phyloP scores from a whole-genome alignment of 2,888 invertebrate genomes.

The Philopedon plagiatum region DNA sequence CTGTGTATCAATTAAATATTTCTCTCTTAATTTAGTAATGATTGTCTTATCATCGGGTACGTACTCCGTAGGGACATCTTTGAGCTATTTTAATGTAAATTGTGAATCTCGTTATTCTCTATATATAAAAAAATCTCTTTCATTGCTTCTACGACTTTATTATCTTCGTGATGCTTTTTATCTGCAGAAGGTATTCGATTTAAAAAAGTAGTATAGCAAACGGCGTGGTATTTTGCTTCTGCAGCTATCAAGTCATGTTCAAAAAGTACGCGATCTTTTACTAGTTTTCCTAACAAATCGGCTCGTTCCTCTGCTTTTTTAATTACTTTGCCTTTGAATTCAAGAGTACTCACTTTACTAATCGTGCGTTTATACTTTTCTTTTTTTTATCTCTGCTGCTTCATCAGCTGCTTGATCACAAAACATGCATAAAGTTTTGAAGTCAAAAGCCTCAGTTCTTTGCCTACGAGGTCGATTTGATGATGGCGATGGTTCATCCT shows the following conservation, averaged over 20 bases:
- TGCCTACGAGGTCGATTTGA: slow-evolving; percentile 44
- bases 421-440: slow-evolving; percentile 48
- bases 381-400: slow-evolving; percentile 30
- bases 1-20: slow-evolving; percentile 56
- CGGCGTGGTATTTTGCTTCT: slow-evolving; percentile 62
- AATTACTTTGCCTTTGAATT: slow-evolving; percentile 62
- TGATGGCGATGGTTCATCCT: slow-evolving; percentile 42
- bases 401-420: no score
- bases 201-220: slow-evolving; percentile 63
- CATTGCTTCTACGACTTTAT: slow-evolving; percentile 62
- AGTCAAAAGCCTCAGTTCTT: slow-evolving; percentile 52
- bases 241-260: slow-evolving; percentile 54
- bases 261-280: slow-evolving; percentile 53
- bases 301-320: slow-evolving; percentile 63
- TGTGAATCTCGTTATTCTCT: slow-evolving; percentile 58
- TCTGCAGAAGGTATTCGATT: slow-evolving; percentile 57
- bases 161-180: slow-evolving; percentile 60
- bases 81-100: slow-evolving; percentile 63
- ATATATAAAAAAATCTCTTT: slow-evolving; percentile 55
- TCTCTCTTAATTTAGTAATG: slow-evolving; percentile 59
- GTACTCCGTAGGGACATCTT: slow-evolving; percentile 59
- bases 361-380: slow-evolving; percentile 57
- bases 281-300: slow-evolving; percentile 55
- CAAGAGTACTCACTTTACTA: slow-evolving; percentile 58
- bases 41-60: slow-evolving; percentile 58